phyloP scores from a whole-genome alignment of 2,888 invertebrate species.

The Melanostoma mellinum region DNA sequence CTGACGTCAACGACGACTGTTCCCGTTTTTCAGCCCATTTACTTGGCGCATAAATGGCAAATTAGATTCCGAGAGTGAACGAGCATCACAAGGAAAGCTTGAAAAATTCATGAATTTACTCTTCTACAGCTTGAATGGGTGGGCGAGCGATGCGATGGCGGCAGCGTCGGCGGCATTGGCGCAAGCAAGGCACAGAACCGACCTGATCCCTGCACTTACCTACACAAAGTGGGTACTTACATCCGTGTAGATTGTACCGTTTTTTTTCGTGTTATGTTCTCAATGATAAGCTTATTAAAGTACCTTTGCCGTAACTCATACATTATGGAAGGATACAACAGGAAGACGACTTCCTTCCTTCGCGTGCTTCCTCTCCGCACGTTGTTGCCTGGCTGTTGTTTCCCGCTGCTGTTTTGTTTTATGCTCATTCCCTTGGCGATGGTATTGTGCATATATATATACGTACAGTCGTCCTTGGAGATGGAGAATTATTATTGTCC shows the following conservation, averaged over 20 bases:
- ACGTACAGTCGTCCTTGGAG: slow-evolving; percentile 46
- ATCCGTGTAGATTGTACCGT: slow-evolving; percentile 65
- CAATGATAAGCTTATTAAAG: slow-evolving; percentile 73
- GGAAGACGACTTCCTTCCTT: slow-evolving; percentile 70
- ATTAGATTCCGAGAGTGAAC: slow-evolving; percentile 63
- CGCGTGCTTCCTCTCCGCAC: slow-evolving; percentile 31
- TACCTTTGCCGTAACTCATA: slow-evolving; percentile 71
- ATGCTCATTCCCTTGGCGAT: slow-evolving; percentile 8
- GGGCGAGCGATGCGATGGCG: neutral
- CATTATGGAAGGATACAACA: slow-evolving; percentile 71
- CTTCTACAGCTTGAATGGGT: neutral
- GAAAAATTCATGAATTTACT: slow-evolving; percentile 66
- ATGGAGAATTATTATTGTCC: slow-evolving; percentile 61
- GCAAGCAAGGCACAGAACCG: slow-evolving; percentile 15
- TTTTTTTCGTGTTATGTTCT: slow-evolving; percentile 66
- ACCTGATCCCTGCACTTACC: slow-evolving; percentile 69
- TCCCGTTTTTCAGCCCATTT: slow-evolving; percentile 70
- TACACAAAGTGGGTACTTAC: slow-evolving; percentile 70
- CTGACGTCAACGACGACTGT: slow-evolving; percentile 59
- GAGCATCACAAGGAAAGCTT: slow-evolving; percentile 54
- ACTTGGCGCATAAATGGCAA: slow-evolving; percentile 70
- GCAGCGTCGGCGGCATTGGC: neutral
- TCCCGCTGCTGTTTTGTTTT: slow-evolving; percentile 48
- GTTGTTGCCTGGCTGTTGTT: slow-evolving; percentile 31
- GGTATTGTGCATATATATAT: slow-evolving; percentile 37